Percentiles rank a stretch among this genome's conserved stretches.
These are phyloP conservation scores for Aproaerema taeniolella DNA, from an alignment of 2,888 invertebrate genomes.

Conservation along the genomic window DNA sequence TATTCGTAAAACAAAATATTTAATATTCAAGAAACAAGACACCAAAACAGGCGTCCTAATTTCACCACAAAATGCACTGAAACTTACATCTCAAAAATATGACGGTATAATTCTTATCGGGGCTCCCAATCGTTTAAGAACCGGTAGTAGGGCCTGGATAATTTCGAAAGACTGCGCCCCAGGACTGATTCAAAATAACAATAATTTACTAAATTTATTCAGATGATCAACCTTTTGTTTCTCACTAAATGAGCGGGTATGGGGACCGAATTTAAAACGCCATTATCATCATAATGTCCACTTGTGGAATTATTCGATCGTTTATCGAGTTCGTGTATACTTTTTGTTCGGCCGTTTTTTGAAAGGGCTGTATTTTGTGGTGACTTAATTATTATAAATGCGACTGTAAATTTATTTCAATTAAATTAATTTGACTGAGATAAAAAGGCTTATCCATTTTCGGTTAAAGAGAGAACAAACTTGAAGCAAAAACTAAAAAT, in stretches of 20 bases:
- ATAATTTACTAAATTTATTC: slow-evolving; percentile 72
- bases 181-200: slow-evolving; percentile 52
- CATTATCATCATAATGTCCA: slow-evolving; percentile 46
- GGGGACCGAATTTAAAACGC: slow-evolving; percentile 50
- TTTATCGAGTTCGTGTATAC: slow-evolving; percentile 14
- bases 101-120: neutral
- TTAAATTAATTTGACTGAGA: too few relatives aligned
- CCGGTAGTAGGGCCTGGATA: slow-evolving; percentile 21
- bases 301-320: slow-evolving; percentile 4
- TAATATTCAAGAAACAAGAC: neutral
- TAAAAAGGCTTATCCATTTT: too few relatives aligned
- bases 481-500: too few relatives aligned
- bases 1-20: neutral
- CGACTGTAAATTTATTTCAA: too few relatives aligned
- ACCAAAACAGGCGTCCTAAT: too few relatives aligned
- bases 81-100: neutral
- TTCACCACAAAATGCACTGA: neutral
- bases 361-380: neutral
- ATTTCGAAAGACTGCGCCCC: slow-evolving; percentile 36
- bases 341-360: neutral
- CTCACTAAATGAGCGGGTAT: slow-evolving; percentile 49
- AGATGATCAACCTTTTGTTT: slow-evolving; percentile 63
- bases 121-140: neutral
- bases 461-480: too few relatives aligned
- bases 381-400: neutral